These are phyloP conservation scores for Dallia pectoralis DNA, from an alignment of 2,797 vertebrate genomes.

Conservation along the genomic window DNA sequence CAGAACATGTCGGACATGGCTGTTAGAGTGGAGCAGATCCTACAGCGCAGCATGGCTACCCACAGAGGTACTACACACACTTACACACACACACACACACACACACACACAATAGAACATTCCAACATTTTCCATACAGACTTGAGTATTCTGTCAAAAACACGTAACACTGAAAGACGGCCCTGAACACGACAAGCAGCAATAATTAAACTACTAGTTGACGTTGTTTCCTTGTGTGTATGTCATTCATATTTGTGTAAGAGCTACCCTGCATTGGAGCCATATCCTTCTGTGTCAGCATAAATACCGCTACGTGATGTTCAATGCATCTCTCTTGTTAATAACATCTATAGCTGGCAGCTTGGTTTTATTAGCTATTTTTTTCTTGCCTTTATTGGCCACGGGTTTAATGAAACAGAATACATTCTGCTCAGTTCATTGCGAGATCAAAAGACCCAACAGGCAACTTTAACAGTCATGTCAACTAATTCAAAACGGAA, in stretches of 20 bases:
- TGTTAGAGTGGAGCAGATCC: slow-evolving; percentile 90
- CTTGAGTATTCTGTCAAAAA: neutral
- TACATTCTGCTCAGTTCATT: slow-evolving; percentile 18
- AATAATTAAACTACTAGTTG: slow-evolving; percentile 30
- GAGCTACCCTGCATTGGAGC: neutral
- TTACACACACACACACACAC: slow-evolving; percentile 12
- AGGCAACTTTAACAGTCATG: neutral
- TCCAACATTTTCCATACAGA: slow-evolving; percentile 10
- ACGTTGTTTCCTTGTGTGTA: no score
- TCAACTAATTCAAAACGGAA: neutral
- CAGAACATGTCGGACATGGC: slow-evolving; percentile 96
- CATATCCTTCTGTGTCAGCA: slow-evolving; percentile 19
- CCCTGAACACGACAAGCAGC: slow-evolving; percentile 49
- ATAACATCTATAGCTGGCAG: slow-evolving; percentile 37
- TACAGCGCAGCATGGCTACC: slow-evolving; percentile 83
- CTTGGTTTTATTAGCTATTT: slow-evolving; percentile 40
- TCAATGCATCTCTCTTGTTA: slow-evolving; percentile 45
- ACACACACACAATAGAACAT: slow-evolving; percentile 12
- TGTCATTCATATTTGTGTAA: slow-evolving; percentile 9
- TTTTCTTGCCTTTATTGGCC: slow-evolving; percentile 34
- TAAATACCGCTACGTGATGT: slow-evolving; percentile 25
- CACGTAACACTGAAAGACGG: slow-evolving; percentile 32
- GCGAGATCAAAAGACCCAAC: slow-evolving; percentile 6
- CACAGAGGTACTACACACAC: slow-evolving; percentile 74
- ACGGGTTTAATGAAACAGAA: slow-evolving; percentile 24